Conservation (phyloP, 2,888 invertebrate species). For the Heliconius hortense region DNA sequence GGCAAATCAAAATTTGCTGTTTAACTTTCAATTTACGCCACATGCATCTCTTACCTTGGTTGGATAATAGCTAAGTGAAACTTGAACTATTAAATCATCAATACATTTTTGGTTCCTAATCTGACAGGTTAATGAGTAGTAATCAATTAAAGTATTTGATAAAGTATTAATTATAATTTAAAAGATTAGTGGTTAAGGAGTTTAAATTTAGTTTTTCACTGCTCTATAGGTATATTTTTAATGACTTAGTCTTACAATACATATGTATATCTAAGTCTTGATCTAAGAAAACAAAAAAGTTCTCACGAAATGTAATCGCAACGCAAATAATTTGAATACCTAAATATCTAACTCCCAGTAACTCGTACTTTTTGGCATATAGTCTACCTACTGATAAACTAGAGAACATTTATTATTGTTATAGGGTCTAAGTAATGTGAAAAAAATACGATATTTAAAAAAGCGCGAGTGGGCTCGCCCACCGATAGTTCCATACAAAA, state of each 20-base stretch:
- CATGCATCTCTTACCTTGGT: slow-evolving; percentile 16
- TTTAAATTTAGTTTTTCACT: background rate
- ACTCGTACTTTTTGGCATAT: background rate
- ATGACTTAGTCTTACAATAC: background rate
- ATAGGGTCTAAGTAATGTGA: background rate
- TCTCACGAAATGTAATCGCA: background rate
- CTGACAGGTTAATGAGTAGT: background rate
- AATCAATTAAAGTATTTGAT: no score
- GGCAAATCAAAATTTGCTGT: slow-evolving; percentile 35
- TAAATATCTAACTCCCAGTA: background rate
- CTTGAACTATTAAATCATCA: slow-evolving; percentile 35
- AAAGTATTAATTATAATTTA: no score
- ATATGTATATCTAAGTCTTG: background rate
- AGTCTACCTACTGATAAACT: background rate
- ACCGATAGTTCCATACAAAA: no score
- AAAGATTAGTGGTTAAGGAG: no score
- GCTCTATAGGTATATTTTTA: background rate
- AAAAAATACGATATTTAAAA: background rate
- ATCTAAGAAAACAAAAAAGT: background rate
- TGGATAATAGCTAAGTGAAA: slow-evolving; percentile 29
- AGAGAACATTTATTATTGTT: background rate
- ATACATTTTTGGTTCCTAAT: slow-evolving; percentile 26
- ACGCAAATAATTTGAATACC: background rate
- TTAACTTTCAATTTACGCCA: slow-evolving; percentile 38
- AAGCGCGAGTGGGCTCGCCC: no score